phyloP scores from a whole-genome alignment of 2,888 invertebrate genomes.

The Hemithea aestivaria region DNA sequence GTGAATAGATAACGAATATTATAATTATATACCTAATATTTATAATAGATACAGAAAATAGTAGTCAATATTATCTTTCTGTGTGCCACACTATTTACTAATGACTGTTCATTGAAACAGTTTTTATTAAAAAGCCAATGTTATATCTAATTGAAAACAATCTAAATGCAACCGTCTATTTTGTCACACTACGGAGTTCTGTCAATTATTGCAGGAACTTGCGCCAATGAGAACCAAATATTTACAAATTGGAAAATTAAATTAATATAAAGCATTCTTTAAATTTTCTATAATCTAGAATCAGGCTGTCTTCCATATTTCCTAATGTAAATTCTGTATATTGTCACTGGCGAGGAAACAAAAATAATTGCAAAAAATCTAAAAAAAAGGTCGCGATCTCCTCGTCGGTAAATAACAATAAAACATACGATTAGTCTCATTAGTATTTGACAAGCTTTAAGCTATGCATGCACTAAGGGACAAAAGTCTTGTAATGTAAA shows the following conservation, averaged over 20 bases:
- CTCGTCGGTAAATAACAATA: too few relatives aligned
- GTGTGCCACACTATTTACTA: neutral
- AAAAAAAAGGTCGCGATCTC: too few relatives aligned
- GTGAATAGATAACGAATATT: too few relatives aligned
- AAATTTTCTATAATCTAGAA: conserved; percentile 4
- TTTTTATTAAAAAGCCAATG: neutral
- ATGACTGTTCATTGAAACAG: neutral
- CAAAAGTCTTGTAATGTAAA: too few relatives aligned
- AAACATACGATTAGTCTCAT: too few relatives aligned
- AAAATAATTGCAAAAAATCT: too few relatives aligned
- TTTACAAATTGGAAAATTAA: neutral
- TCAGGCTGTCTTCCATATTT: conserved; percentile 15
- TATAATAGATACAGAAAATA: too few relatives aligned
- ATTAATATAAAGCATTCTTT: too few relatives aligned
- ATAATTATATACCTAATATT: too few relatives aligned
- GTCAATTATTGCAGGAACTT: conserved; percentile 9
- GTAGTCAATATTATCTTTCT: too few relatives aligned
- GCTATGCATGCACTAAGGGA: too few relatives aligned
- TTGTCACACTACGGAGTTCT: conserved; percentile 4
- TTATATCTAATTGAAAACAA: neutral
- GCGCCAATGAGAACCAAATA: conserved; percentile 4
- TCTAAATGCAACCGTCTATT: conserved; percentile 4
- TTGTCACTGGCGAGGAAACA: neutral
- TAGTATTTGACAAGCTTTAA: too few relatives aligned
- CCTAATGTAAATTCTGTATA: conserved; percentile 6